Base-by-base conservation (phyloP, 2,888 invertebrate species). In the Pristionchus fissidentatus region DNA sequence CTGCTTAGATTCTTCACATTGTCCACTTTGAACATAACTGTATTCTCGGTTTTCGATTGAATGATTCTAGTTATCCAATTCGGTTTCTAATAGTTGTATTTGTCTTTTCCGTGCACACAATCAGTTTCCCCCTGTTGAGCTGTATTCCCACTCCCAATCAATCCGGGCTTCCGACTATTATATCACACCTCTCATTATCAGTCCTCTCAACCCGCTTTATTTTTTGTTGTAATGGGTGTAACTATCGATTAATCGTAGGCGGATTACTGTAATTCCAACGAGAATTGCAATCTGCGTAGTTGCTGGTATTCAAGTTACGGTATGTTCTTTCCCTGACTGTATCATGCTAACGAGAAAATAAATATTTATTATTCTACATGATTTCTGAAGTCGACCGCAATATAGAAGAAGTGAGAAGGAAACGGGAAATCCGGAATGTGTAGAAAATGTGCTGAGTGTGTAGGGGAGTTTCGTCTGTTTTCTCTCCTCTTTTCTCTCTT, bases 161-260 rank as follows among this genome's bases (percentile, higher is more conserved):
- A 19, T 66, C 41, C 66, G 66, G 66, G 66, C 38, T 41, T 32
- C 8, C 38, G n/a, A 38, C 38, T 66, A 38, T 62, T 32, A 66
- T 66, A 66, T 66, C 66, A 66, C 66, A 66, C 38, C 38, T 66
- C 66, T 66, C n/a, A n/a, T n/a, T n/a, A n/a, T n/a, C n/a, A n/a
- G n/a, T 66, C 66, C 38, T 8, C 41, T 38, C 38, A 38, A 35
- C 66, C 38, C 66, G 66, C 66, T 66, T 66, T 66, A 66, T 66
- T 19, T 66, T 35, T 60, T n/a, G n/a, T n/a, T n/a, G 7, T 35
- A 66, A 66, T 66, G 66, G 66, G 66, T 66, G 66, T 32, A 62
- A 32, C 8, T 66, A 66, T 66, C 26, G 66, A 66, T 66, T 66
- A n/a, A 19, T 66, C 38, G 38, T 22, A 22, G 66, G 35, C 38